These are phyloP conservation scores for Panonychus citri DNA, from an alignment of 1,140 invertebrate species.

Conservation along the genomic window DNA sequence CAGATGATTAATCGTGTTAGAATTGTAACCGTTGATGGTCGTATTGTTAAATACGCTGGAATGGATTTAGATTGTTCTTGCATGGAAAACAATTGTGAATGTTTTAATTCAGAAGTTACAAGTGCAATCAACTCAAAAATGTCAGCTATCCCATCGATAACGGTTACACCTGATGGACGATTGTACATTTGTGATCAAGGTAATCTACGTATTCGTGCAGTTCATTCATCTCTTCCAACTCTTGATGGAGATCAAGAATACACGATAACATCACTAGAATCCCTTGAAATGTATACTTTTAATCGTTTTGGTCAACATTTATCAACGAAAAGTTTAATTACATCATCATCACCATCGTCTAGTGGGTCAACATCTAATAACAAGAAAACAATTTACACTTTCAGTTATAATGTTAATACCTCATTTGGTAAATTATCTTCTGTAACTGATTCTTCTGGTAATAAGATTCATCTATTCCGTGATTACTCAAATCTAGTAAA, in stretches of 20 bases:
- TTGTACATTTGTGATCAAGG: constrained; percentile 80
- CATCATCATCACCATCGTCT: no score
- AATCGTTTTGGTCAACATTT: constrained; percentile 71
- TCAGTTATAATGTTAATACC: constrained; percentile 86
- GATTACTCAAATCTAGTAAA: constrained; percentile 49
- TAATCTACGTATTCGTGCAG: neutral
- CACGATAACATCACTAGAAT: constrained; percentile 63
- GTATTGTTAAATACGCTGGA: constrained; percentile 27
- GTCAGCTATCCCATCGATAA: constrained; percentile 67
- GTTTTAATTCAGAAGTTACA: constrained; percentile 68
- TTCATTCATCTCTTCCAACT: constrained; percentile 44
- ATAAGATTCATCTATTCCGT: constrained; percentile 69
- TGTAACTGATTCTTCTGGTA: constrained; percentile 72
- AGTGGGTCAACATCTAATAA: no score
- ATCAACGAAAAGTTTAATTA: constrained; percentile 70
- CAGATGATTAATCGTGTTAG: constrained; percentile 66
- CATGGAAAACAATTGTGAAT: constrained; percentile 31
- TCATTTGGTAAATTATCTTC: constrained; percentile 78
- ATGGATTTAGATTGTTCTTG: constrained; percentile 27
- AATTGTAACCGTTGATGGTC: constrained; percentile 27
- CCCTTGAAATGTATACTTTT: constrained; percentile 80
- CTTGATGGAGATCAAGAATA: constrained; percentile 66
- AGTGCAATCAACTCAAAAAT: constrained; percentile 71
- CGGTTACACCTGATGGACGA: constrained; percentile 76
- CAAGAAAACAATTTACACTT: constrained; percentile 61